Evolutionary conservation across 37 sponge, comb jelly and placozoan species (phyloP).

Genomic region (Cladorhizidae sp.): DNA sequence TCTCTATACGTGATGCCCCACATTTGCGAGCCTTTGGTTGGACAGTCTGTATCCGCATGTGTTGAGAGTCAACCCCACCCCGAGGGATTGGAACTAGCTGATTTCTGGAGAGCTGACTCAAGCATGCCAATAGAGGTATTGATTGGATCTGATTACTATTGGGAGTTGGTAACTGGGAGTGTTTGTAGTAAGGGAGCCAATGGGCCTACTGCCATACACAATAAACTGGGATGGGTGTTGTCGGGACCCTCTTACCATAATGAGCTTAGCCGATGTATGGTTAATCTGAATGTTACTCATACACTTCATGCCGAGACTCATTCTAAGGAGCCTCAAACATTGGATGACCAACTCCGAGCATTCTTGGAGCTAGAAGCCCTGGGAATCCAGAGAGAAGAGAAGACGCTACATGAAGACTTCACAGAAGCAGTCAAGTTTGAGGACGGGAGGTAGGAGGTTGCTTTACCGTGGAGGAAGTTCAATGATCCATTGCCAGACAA

Average conservation of each 20-base stretch:
- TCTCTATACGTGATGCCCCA: slow-evolving; percentile 29
- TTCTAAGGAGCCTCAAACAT: not conserved
- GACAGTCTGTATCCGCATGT: slow-evolving; percentile 1
- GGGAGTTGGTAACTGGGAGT: not conserved
- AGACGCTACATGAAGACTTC: slow-evolving; percentile 31
- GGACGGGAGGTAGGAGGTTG: slow-evolving; percentile 9
- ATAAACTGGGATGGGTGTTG: slow-evolving; percentile 58
- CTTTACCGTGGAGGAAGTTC: slow-evolving; percentile 32
- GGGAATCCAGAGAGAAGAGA: slow-evolving; percentile 19
- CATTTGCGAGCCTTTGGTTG: slow-evolving; percentile 56
- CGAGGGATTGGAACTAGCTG: slow-evolving; percentile 45
- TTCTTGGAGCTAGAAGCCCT: slow-evolving; percentile 61
- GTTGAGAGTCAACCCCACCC: slow-evolving; percentile 6
- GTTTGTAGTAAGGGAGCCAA: not conserved
- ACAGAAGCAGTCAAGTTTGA: not conserved
- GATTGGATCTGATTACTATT: too few species aligned
- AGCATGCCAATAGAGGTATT: slow-evolving; percentile 10
- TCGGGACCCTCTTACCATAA: slow-evolving; percentile 14
- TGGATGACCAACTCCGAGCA: slow-evolving; percentile 10
- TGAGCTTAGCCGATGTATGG: not conserved
- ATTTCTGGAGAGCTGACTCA: not conserved
- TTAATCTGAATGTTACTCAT: slow-evolving; percentile 26
- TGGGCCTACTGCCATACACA: slow-evolving; percentile 50
- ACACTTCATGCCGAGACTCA: slow-evolving; percentile 8
- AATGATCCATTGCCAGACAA: slow-evolving; percentile 47